A percentile compares a stretch with the other conserved stretches of the same genome.
phyloP scores from a whole-genome alignment of 2,113 vertebrate genomes.

The Sander vitreus region DNA sequence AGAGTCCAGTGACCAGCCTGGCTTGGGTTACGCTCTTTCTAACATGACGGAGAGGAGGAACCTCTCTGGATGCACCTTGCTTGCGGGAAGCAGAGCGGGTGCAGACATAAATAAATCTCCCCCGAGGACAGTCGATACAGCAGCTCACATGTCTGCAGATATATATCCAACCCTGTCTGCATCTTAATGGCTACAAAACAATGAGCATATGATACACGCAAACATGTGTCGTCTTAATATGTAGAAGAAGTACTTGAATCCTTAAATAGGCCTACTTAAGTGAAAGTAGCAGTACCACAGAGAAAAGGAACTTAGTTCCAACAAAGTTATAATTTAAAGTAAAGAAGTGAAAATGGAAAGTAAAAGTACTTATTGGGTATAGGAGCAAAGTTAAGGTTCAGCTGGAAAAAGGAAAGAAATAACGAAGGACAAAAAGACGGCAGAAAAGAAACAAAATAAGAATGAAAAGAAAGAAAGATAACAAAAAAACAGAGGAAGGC shows the following conservation, averaged over 20 bases:
- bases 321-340: background rate
- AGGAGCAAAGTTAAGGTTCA: background rate
- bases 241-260: background rate
- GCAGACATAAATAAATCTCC: constrained; percentile 78
- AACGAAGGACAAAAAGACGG: background rate
- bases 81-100: constrained; percentile 78
- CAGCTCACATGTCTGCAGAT: constrained; percentile 79
- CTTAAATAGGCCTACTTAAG: background rate
- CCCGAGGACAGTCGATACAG: constrained; percentile 80
- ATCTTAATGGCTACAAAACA: constrained; percentile 64
- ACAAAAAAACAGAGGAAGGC: background rate
- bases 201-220: constrained; percentile 33
- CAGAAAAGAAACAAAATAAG: background rate
- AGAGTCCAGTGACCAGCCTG: constrained; percentile 39
- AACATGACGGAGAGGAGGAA: constrained; percentile 56
- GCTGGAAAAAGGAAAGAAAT: background rate
- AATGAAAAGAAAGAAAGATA: background rate
- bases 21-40: constrained; percentile 61
- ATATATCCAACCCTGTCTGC: constrained; percentile 62
- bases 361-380: background rate
- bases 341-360: background rate
- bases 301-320: background rate
- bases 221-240: background rate
- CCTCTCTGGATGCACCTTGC: constrained; percentile 66
- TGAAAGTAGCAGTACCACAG: background rate